These are phyloP conservation scores for Molossus molossus DNA, from an alignment of 2,797 vertebrate genomes.

Conservation along the genomic window DNA sequence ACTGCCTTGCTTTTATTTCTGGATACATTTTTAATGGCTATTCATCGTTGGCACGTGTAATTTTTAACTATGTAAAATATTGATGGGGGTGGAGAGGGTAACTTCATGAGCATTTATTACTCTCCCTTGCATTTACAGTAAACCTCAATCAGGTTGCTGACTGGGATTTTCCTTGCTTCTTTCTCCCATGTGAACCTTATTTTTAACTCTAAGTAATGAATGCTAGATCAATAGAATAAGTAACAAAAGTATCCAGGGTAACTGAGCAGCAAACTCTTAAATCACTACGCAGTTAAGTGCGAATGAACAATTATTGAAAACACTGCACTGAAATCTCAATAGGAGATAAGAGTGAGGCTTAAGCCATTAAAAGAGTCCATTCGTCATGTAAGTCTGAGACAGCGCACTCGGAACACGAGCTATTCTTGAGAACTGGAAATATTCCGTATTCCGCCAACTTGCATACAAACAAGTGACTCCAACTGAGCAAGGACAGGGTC, in stretches of 20 bases:
- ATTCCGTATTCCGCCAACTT: conserved; percentile 20
- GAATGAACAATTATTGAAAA: conserved; percentile 84
- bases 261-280: conserved; percentile 85
- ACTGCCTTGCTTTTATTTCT: conserved; percentile 70
- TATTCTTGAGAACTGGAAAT: conserved; percentile 52
- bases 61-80: conserved; percentile 80
- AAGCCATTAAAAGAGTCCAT: conserved; percentile 74
- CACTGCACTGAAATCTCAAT: conserved; percentile 79
- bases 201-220: conserved; percentile 83
- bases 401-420: conserved; percentile 35
- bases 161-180: conserved; percentile 72
- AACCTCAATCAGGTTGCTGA: conserved; percentile 56
- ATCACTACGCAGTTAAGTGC: conserved; percentile 74
- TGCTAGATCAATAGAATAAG: conserved; percentile 81
- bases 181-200: conserved; percentile 63
- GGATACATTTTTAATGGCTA: conserved; percentile 78
- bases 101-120: conserved; percentile 75
- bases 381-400: conserved; percentile 73
- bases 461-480: background rate
- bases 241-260: conserved; percentile 86
- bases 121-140: conserved; percentile 80
- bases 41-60: conserved; percentile 69
- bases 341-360: conserved; percentile 75
- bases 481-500: background rate
- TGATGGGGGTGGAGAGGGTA: conserved; percentile 52